Evolutionary conservation across 2,888 invertebrate genomes (phyloP), one percentile per base, ranked within the genome.

Genomic region (Leucozona laternaria): DNA sequence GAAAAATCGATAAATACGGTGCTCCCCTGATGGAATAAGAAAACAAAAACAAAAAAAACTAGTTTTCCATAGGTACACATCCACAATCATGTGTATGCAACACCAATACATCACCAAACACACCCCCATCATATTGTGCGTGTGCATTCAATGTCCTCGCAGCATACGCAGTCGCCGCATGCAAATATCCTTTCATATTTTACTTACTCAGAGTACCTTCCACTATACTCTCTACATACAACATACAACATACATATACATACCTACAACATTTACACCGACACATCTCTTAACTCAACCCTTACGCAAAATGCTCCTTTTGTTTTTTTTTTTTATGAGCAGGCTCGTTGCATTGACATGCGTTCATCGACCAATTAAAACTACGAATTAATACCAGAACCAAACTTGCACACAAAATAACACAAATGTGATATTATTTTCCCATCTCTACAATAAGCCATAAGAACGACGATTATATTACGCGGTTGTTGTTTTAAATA

Each of bases 131-230:
- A 82, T 60, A 60, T 75, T 79, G 86, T 79, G 82, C 78, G 82
- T 86, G 86, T 86, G 86, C 86, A 86, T 86, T 82, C 73, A 58
- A 82, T 75, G 64, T 62, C 62, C 73, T 71, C 57, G 0, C 62
- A 79, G 75, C 86, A 82, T 66, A 86, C 86, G 86, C 86, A 86
- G 86, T 79, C 86, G 86, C 86, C 68, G 85, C 80, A 85, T 85
- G 85, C 85, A 85, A 85, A 85, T 85, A 84, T 71, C 77, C 62
- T 62, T 43, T 48, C 7, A n/a, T 64, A 20, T 45, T 45, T 64
- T 48, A 45, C 77, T 78, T 78, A 64, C 66, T 70, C 75, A 66
- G 68, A 68, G 68, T 68, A 68, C 22, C 1, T 15, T 37, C 20
- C 20, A 22, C 20, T 58, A 37, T 8, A n/a, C 1, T 37, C 1